Base-by-base conservation (phyloP, 2,888 invertebrate species). In the Hirudinaria manillensis region DNA sequence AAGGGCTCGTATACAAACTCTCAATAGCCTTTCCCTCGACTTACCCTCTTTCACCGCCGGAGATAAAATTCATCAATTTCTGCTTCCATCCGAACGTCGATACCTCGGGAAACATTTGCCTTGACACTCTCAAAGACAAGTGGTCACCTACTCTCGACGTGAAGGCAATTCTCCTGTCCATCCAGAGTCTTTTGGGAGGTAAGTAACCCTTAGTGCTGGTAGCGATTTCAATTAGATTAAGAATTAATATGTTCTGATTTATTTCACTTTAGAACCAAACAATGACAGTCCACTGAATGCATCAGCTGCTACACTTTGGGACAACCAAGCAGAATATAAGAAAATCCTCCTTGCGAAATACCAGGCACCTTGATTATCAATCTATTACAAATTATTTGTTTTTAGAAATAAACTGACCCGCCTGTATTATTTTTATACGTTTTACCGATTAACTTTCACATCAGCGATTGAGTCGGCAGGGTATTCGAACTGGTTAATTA, bases 41-140 rank as follows among this genome's bases (percentile, higher is more conserved):
- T 51, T 97, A 97, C 85, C 96, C 96, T 0, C 96, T 94, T 84
- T 91, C 92, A 77, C 92, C 96, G 19, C 95, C 96, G 1, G 88
- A 91, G 81, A 94, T 96, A 16, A 86, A 85, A 78, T 96, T 96
- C 81, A 82, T 91, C 70, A 94, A 94, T 2, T 92, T 93, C 2
- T 95, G 95, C 84, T 97, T 93, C 87, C 96, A 97, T 86, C 96
- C 96, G 0, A 97, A 97, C 83, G 93, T 97, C 56, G 96, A 96
- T 85, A 87, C 88, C 29, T 81, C 83, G 77, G 90, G 90, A 38
- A 91, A 93, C 85, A 96, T 97, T 85, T 97, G 96, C 86, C 88
- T 97, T 83, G 96, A 97, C 86, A 96, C 97, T 83, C 87, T 97
- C 79, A 95, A 94, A 86, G 96, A 96, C 82, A 95, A 96, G 84